Evolutionary conservation across 1,140 invertebrate species (phyloP).

Genomic region (Solenopsis fugax): DNA sequence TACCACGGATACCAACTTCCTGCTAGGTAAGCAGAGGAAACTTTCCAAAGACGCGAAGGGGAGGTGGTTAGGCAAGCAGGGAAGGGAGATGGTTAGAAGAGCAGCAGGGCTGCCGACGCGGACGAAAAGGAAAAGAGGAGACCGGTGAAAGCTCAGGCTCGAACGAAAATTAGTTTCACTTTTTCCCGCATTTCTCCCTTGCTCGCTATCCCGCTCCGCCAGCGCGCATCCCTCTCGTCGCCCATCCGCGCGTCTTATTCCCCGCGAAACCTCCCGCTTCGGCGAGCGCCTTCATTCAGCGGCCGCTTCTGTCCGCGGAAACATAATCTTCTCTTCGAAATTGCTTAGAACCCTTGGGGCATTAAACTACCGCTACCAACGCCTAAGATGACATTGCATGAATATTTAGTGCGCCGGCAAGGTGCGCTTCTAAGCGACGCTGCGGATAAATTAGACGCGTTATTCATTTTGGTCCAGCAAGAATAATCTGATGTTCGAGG

Average conservation of each 20-base stretch:
- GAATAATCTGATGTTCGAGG: not conserved
- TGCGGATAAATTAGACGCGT: conserved; percentile 54
- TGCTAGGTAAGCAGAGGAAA: conserved; percentile 77
- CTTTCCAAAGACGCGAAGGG: conserved; percentile 63
- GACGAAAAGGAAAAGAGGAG: conserved; percentile 54
- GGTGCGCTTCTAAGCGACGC: conserved; percentile 21
- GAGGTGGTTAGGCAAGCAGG: conserved; percentile 19
- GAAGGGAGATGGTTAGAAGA: conserved; percentile 13
- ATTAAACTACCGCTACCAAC: conserved; percentile 8
- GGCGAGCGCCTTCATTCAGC: conserved; percentile 58
- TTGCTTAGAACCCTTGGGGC: conserved; percentile 70
- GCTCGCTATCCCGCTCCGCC: not conserved
- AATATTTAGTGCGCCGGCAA: conserved; percentile 71
- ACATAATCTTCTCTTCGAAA: conserved; percentile 76
- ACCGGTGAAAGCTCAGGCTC: conserved; percentile 60
- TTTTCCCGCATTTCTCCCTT: conserved; percentile 60
- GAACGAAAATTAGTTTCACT: conserved; percentile 79
- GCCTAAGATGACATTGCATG: conserved; percentile 62
- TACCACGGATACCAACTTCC: conserved; percentile 75
- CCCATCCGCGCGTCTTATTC: not conserved
- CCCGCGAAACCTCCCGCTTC: conserved; percentile 12
- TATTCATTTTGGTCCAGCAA: not conserved
- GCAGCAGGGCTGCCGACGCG: not conserved
- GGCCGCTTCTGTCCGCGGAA: conserved; percentile 65
- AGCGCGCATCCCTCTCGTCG: conserved; percentile 14